Percentiles rank a stretch among this genome's conserved stretches.
Conservation (phyloP, 2,797 vertebrate genomes). For the Eulemur mongoz region DNA sequence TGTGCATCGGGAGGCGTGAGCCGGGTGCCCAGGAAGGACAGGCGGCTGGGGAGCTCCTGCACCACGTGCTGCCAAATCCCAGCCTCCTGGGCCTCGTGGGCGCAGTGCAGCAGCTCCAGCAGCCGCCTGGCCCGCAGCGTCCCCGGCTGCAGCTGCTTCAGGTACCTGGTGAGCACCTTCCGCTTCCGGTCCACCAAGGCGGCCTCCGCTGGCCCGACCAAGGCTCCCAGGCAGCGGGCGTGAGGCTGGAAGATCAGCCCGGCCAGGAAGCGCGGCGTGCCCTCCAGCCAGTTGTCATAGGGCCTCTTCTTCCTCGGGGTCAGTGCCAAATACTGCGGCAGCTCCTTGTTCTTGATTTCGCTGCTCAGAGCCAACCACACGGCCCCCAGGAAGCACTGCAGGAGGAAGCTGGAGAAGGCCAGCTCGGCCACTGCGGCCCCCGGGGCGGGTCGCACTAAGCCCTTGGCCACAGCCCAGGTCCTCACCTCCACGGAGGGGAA, state of each 20-base stretch:
- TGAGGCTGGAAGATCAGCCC: constrained; percentile 90
- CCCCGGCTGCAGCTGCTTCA: constrained; percentile 84
- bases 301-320: constrained; percentile 88
- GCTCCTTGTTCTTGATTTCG: constrained; percentile 85
- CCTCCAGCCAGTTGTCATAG: constrained; percentile 89
- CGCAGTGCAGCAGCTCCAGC: constrained; percentile 90
- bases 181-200: constrained; percentile 82
- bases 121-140: constrained; percentile 86
- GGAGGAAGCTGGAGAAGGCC: constrained; percentile 87
- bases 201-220: constrained; percentile 54
- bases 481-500: constrained; percentile 78
- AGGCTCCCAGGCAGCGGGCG: constrained; percentile 62
- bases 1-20: constrained; percentile 89
- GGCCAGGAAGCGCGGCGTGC: constrained; percentile 88
- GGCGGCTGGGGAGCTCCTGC: constrained; percentile 83
- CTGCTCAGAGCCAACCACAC: constrained; percentile 87
- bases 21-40: constrained; percentile 88
- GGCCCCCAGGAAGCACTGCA: constrained; percentile 91
- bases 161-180: constrained; percentile 84
- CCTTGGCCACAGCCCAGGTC: constrained; percentile 84
- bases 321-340: constrained; percentile 86
- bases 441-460: constrained; percentile 81
- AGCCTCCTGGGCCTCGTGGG: constrained; percentile 86
- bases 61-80: constrained; percentile 84
- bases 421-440: constrained; percentile 56